These are phyloP conservation scores for Smutsia temminckii DNA, from an alignment of 2,797 vertebrate genomes.

Conservation along the genomic window DNA sequence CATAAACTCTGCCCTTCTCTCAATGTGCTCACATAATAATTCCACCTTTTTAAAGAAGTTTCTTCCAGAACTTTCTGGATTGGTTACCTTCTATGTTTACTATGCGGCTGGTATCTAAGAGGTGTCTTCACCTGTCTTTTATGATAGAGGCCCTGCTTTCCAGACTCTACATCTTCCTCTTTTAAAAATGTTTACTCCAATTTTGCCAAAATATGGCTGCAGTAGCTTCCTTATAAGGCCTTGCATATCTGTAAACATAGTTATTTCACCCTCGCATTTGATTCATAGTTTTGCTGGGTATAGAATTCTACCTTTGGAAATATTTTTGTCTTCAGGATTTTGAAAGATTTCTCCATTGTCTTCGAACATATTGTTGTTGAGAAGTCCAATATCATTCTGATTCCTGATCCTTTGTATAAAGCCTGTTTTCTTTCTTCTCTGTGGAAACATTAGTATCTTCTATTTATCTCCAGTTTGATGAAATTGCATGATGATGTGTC, in stretches of 20 bases:
- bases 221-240: neutral
- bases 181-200: neutral
- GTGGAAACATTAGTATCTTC: neutral
- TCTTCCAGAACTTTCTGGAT: neutral
- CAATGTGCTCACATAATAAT: neutral
- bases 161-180: neutral
- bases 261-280: neutral
- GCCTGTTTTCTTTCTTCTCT: neutral
- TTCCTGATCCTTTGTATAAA: neutral
- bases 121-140: neutral
- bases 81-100: neutral
- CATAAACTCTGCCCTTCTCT: neutral
- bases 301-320: neutral
- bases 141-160: neutral
- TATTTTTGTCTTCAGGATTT: neutral
- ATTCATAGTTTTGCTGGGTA: constrained; percentile 10
- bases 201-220: neutral
- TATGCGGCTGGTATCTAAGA: neutral
- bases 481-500: neutral
- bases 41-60: neutral
- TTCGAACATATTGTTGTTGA: neutral
- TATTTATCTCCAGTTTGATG: neutral
- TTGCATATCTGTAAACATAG: neutral
- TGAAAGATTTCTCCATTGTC: neutral
- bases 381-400: neutral